These are phyloP conservation scores for Podotricha telesiphe DNA, from an alignment of 2,888 invertebrate genomes.

Conservation along the genomic window DNA sequence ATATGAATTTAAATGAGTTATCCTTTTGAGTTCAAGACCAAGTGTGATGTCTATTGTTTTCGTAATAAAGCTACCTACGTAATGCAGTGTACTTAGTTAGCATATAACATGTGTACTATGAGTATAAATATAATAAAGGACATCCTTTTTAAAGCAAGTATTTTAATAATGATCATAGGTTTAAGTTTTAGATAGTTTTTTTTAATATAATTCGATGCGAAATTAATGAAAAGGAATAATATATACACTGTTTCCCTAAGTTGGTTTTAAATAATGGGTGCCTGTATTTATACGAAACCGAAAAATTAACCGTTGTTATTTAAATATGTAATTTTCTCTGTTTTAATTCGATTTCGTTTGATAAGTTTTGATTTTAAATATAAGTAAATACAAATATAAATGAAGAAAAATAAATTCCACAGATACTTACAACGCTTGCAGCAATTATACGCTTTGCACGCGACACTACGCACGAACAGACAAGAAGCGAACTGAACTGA, in stretches of 20 bases:
- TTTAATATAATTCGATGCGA: too few relatives aligned
- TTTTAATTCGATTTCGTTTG: too few relatives aligned
- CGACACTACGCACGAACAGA: constrained; percentile 23
- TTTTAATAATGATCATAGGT: not conserved
- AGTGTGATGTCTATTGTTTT: constrained; percentile 15
- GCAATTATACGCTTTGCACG: constrained; percentile 11
- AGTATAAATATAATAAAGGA: not conserved
- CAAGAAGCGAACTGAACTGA: constrained; percentile 30
- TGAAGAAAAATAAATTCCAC: not conserved
- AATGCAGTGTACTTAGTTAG: constrained; percentile 2
- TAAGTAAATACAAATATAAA: not conserved
- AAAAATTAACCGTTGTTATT: too few relatives aligned
- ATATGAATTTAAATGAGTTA: constrained; percentile 27
- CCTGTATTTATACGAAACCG: too few relatives aligned
- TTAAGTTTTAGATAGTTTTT: too few relatives aligned
- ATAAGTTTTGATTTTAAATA: too few relatives aligned
- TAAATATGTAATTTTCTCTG: too few relatives aligned
- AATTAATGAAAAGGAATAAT: too few relatives aligned
- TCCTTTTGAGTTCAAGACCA: constrained; percentile 19
- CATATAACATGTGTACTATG: not conserved
- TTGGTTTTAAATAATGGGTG: too few relatives aligned
- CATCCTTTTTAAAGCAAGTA: not conserved
- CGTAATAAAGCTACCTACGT: constrained; percentile 6
- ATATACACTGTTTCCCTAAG: too few relatives aligned
- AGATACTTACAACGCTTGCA: not conserved